phyloP scores from a whole-genome alignment of 2,797 vertebrate species.

The Anableps anableps region DNA sequence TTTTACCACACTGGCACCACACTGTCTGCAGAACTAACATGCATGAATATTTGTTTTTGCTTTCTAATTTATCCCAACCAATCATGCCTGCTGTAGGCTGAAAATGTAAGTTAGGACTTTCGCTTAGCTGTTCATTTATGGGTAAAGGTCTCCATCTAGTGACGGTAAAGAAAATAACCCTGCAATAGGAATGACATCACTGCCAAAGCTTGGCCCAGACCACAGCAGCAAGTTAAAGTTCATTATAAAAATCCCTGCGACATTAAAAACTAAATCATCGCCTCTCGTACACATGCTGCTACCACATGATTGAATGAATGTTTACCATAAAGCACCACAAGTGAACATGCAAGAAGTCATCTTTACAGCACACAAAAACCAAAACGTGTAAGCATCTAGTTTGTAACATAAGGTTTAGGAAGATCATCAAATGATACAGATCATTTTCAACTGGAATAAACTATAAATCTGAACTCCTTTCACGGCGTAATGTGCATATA shows the following conservation, averaged over 20 bases:
- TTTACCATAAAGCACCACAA: background rate
- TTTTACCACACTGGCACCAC: background rate
- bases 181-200: conserved; percentile 66
- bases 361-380: background rate
- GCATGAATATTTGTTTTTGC: background rate
- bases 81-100: background rate
- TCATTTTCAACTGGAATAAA: background rate
- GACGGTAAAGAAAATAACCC: conserved; percentile 28
- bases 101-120: background rate
- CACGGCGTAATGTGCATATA: background rate
- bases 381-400: background rate
- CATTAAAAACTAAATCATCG: too few species aligned
- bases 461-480: background rate
- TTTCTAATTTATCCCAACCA: background rate
- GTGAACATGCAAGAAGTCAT: background rate
- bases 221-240: conserved; percentile 19
- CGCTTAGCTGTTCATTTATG: conserved; percentile 26
- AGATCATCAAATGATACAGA: background rate
- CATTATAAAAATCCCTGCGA: conserved; percentile 9
- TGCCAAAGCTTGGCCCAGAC: conserved; percentile 20
- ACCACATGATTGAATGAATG: conserved; percentile 1
- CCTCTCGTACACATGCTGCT: background rate
- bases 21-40: background rate
- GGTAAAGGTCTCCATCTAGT: conserved; percentile 64
- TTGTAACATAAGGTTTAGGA: background rate